A percentile compares a stretch with the other conserved stretches of the same genome.
Evolutionary conservation across 2,888 invertebrate genomes (phyloP).

Genomic region (Leucozona laternaria): DNA sequence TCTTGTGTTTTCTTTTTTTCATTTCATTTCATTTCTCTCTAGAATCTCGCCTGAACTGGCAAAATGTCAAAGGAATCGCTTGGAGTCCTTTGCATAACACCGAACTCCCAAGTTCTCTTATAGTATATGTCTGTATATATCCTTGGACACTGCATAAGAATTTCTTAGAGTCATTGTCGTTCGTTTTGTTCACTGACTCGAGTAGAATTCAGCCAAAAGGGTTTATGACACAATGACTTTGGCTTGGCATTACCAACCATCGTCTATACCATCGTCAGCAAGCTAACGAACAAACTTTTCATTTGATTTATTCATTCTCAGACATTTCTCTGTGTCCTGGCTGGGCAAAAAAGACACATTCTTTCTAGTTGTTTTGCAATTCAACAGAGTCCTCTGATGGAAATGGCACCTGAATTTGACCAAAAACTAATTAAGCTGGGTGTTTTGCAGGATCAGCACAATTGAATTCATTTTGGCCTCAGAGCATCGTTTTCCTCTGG

Average conservation of each 20-base stretch:
- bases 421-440: conserved; percentile 64
- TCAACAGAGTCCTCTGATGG: conserved; percentile 15
- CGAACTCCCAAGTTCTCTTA: background rate
- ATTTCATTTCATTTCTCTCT: conserved; percentile 9
- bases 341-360: background rate
- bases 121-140: conserved; percentile 1
- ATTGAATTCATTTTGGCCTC: conserved; percentile 54
- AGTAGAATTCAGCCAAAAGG: conserved; percentile 47
- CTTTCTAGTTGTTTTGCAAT: conserved; percentile 7
- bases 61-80: conserved; percentile 48
- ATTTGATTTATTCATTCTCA: conserved; percentile 55
- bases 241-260: conserved; percentile 14
- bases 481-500: background rate
- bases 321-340: background rate
- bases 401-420: conserved; percentile 54
- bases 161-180: conserved; percentile 61
- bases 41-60: conserved; percentile 12
- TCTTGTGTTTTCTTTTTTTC: conserved; percentile 6
- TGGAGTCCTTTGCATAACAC: conserved; percentile 27
- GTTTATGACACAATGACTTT: conserved; percentile 63
- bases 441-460: conserved; percentile 59
- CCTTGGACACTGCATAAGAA: conserved; percentile 11
- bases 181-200: conserved; percentile 55
- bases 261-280: conserved; percentile 20
- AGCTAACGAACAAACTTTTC: conserved; percentile 50